A percentile compares a stretch with the other conserved stretches of the same genome.
phyloP scores from a whole-genome alignment of 2,888 invertebrate genomes.

The Theretra japonica region DNA sequence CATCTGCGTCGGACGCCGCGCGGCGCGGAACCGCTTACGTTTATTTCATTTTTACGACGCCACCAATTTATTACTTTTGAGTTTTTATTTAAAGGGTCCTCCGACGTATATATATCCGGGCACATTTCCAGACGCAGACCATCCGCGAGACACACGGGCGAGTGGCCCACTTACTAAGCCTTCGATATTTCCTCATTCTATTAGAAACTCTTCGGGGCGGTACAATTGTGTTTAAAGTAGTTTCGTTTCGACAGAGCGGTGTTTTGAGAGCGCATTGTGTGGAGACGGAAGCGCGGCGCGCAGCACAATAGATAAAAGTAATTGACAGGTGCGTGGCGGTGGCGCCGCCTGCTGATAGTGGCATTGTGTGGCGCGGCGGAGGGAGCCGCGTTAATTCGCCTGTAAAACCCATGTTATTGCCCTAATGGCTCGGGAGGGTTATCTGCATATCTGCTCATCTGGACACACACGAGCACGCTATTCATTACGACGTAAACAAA shows the following conservation, averaged over 20 bases:
- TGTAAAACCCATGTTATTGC: too few species aligned
- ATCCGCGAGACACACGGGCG: neutral
- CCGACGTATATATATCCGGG: neutral
- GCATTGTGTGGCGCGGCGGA: too few species aligned
- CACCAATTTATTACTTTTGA: slow-evolving; percentile 17
- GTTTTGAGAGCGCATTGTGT: neutral
- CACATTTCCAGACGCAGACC: neutral
- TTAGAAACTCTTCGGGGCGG: neutral
- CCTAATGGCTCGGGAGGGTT: too few species aligned
- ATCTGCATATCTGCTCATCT: too few species aligned
- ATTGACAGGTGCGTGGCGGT: neutral
- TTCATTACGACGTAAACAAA: too few species aligned
- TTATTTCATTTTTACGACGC: slow-evolving; percentile 17
- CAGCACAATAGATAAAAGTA: neutral
- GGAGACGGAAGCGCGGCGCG: neutral
- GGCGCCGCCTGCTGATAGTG: too few species aligned
- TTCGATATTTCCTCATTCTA: neutral
- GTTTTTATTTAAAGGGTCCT: neutral
- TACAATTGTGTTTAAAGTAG: neutral
- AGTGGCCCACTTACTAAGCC: neutral
- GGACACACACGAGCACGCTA: too few species aligned
- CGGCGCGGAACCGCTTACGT: neutral
- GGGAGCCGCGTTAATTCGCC: too few species aligned
- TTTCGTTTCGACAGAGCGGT: neutral
- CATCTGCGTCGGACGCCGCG: neutral